Conservation (phyloP, 2,888 invertebrate species). For the Drosophila eohydei region DNA sequence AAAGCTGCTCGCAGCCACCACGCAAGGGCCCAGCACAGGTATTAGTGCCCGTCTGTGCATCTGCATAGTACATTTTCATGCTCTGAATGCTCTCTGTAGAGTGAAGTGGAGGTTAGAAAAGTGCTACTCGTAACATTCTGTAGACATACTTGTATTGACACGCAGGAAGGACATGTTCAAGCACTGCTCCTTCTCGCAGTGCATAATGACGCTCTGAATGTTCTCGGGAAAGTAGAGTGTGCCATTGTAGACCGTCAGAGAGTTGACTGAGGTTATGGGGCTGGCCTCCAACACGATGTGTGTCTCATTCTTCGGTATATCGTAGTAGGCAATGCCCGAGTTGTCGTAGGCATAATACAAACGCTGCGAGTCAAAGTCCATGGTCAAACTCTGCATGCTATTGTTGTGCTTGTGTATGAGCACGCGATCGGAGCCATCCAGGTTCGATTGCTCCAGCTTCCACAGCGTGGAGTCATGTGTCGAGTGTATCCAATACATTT, state of each 20-base stretch:
- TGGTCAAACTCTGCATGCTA: slow-evolving; percentile 86
- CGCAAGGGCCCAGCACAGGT: slow-evolving; percentile 86
- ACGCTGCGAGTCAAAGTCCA: slow-evolving; percentile 87
- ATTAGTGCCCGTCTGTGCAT: slow-evolving; percentile 87
- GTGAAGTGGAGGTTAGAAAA: background rate
- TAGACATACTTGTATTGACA: slow-evolving; percentile 86
- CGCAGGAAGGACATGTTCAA: slow-evolving; percentile 85
- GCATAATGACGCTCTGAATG: slow-evolving; percentile 87
- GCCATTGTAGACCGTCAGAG: slow-evolving; percentile 88
- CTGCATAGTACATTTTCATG: slow-evolving; percentile 90
- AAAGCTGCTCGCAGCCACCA: slow-evolving; percentile 90
- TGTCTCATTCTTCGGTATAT: slow-evolving; percentile 85
- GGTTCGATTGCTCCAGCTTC: slow-evolving; percentile 87
- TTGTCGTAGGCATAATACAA: slow-evolving; percentile 90
- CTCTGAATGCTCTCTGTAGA: slow-evolving; percentile 87
- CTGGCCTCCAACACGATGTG: slow-evolving; percentile 79
- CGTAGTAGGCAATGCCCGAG: slow-evolving; percentile 87
- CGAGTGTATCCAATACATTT: slow-evolving; percentile 87
- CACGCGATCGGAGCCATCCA: slow-evolving; percentile 88
- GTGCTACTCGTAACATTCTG: background rate
- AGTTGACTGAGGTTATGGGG: slow-evolving; percentile 84
- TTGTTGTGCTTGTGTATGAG: slow-evolving; percentile 76
- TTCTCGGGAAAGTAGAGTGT: slow-evolving; percentile 89
- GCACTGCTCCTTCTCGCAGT: slow-evolving; percentile 87
- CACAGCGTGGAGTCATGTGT: slow-evolving; percentile 81